Evolutionary conservation across 1,140 invertebrate species (phyloP).

Genomic region (fruit fly (Drosophila melanogaster)): Release_6_plus_ISO1_MT NT_033779.5:12674501-12675000

Average conservation of each 20-base stretch:
- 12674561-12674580: slow-evolving; percentile 75
- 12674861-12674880: too few species aligned
- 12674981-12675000: slow-evolving; percentile 44
- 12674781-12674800: too few species aligned
- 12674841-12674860: too few species aligned
- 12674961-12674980: slow-evolving; percentile 32
- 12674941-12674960: slow-evolving; percentile 4
- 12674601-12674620: slow-evolving; percentile 20
- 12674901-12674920: neutral
- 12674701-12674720: neutral
- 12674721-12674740: slow-evolving; percentile 16
- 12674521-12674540: slow-evolving; percentile 79
- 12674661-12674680: slow-evolving; percentile 29
- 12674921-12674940: slow-evolving; percentile 4
- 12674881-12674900: neutral
- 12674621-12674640: slow-evolving; percentile 42
- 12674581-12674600: too few species aligned
- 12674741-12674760: fast-evolving
- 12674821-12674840: too few species aligned
- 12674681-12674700: slow-evolving; percentile 58
- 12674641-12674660: slow-evolving; percentile 40
- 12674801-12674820: too few species aligned
- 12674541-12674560: slow-evolving; percentile 82
- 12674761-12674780: too few species aligned
- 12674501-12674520: slow-evolving; percentile 9